Base-by-base conservation (phyloP, 2,888 invertebrate genomes). In the Adelognathus sp. region DNA sequence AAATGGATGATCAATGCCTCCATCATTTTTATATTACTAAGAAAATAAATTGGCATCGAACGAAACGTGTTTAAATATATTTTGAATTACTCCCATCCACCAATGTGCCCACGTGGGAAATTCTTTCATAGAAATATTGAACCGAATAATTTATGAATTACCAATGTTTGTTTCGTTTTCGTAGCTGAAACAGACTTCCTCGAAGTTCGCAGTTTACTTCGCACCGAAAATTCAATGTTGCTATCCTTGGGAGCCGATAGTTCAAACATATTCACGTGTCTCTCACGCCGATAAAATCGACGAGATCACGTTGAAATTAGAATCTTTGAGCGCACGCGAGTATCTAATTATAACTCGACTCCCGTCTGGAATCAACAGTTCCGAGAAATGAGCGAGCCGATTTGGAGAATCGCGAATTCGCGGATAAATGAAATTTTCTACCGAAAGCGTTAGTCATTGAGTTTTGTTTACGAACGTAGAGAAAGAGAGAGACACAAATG, bases 1-100 rank as follows among this genome's bases (percentile, higher is more conserved):
- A 82, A 88, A 90, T 21, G 88, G 89, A 31, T 89, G 79, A 86
- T 14, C 1, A 14, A 16, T n/a, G n/a, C n/a, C n/a, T n/a, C n/a
- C n/a, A n/a, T n/a, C n/a, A n/a, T n/a, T n/a, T n/a, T n/a, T n/a
- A n/a, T n/a, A n/a, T n/a, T n/a, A n/a, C n/a, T n/a, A n/a, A n/a
- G n/a, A n/a, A n/a, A n/a, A n/a, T n/a, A n/a, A n/a, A n/a, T n/a
- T n/a, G n/a, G n/a, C n/a, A n/a, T n/a, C n/a, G n/a, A n/a, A n/a
- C n/a, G n/a, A n/a, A n/a, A n/a, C n/a, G n/a, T n/a, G n/a, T n/a
- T n/a, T n/a, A n/a, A n/a, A n/a, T 39, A 24, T 39, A 41, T 60
- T 39, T 36, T 24, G n/a, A n/a, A n/a, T n/a, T n/a, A n/a, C n/a
- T n/a, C n/a, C n/a, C n/a, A n/a, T n/a, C n/a, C n/a, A n/a, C n/a